Percentiles rank a stretch among this genome's conserved stretches.
phyloP scores from a whole-genome alignment of 2,888 invertebrate species.

The Zhuqinia jingwanae region DNA sequence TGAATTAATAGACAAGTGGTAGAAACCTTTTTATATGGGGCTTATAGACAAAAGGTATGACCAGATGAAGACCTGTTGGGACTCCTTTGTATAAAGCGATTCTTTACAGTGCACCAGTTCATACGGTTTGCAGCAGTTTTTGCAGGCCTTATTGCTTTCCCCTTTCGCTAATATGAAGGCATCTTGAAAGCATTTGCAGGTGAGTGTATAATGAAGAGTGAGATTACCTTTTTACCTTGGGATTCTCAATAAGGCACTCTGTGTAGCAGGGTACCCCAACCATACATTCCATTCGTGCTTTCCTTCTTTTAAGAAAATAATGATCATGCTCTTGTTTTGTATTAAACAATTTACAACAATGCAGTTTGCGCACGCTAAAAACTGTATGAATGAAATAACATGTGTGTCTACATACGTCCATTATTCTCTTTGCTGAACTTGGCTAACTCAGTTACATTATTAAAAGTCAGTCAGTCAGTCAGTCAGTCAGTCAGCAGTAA shows the following conservation, averaged over 20 bases:
- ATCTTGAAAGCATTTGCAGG: conserved; percentile 29
- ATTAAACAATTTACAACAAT: conserved; percentile 12
- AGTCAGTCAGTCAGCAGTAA: too few relatives aligned
- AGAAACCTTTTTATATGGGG: conserved; percentile 79
- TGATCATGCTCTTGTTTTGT: background rate
- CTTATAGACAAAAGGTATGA: conserved; percentile 72
- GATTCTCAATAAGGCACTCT: conserved; percentile 5
- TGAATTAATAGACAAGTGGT: conserved; percentile 79
- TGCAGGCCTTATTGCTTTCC: conserved; percentile 50
- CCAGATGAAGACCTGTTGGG: conserved; percentile 51
- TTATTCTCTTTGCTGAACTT: too few relatives aligned
- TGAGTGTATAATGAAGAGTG: background rate
- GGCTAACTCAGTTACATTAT: too few relatives aligned
- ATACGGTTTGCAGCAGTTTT: conserved; percentile 17
- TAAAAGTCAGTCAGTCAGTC: too few relatives aligned
- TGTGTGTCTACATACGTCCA: too few relatives aligned
- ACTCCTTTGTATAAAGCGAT: conserved; percentile 34
- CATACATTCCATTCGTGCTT: conserved; percentile 31
- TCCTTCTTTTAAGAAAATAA: background rate
- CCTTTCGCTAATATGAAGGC: conserved; percentile 21
- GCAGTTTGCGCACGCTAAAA: background rate
- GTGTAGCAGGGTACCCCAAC: conserved; percentile 39
- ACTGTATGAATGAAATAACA: conserved; percentile 21
- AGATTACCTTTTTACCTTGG: background rate
- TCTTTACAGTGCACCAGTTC: background rate